Conservation (phyloP, 2,113 vertebrate species). For the Mandrillus leucophaeus region DNA sequence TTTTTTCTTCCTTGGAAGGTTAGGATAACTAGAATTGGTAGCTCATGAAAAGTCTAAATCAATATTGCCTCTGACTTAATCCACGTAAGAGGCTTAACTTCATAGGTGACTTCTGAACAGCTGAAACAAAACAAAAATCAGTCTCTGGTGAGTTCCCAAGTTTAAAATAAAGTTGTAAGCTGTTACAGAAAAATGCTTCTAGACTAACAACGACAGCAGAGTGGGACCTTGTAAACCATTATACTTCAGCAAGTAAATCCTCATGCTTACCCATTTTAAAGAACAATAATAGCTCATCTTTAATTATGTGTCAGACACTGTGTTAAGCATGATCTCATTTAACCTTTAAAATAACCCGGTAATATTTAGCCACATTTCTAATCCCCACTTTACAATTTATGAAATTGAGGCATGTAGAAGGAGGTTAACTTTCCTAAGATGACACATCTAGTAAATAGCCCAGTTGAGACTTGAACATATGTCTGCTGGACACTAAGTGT, state of each 20-base stretch:
- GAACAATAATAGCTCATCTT: neutral
- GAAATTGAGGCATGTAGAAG: neutral
- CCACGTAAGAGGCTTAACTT: slow-evolving; percentile 72
- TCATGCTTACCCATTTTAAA: slow-evolving; percentile 10
- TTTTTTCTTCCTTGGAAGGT: slow-evolving; percentile 61
- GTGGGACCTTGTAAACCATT: neutral
- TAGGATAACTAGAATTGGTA: slow-evolving; percentile 50
- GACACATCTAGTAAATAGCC: neutral
- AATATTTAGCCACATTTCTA: neutral
- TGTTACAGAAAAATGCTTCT: slow-evolving; percentile 27
- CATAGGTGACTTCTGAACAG: slow-evolving; percentile 53
- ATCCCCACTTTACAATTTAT: neutral
- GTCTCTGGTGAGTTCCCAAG: slow-evolving; percentile 47
- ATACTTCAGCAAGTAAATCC: slow-evolving; percentile 26
- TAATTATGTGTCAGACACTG: neutral
- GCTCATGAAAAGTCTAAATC: slow-evolving; percentile 54
- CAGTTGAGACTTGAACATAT: neutral
- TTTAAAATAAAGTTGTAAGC: slow-evolving; percentile 65
- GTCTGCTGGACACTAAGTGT: neutral
- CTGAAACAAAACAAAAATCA: slow-evolving; percentile 70
- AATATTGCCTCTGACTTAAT: slow-evolving; percentile 53
- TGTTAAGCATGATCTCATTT: neutral
- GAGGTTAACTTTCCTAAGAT: slow-evolving; percentile 19
- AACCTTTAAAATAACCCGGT: neutral
- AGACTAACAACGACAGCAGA: neutral